These are phyloP conservation scores for Ridgeia piscesae DNA, from an alignment of 1,140 invertebrate genomes.

Conservation along the genomic window DNA sequence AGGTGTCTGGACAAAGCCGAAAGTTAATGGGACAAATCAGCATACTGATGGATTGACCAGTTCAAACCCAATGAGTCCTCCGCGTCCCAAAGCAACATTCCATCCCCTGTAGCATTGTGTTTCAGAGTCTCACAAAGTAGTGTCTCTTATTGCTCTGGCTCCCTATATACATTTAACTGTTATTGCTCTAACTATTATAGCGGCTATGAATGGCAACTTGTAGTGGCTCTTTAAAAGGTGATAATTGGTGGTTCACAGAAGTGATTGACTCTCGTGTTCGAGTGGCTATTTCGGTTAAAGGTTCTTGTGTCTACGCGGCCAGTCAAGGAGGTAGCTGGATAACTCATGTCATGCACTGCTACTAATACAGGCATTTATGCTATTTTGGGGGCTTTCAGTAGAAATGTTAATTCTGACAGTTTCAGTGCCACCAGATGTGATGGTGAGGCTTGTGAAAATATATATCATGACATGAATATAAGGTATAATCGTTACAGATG, in stretches of 20 bases:
- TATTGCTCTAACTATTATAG: neutral
- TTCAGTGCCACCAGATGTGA: neutral
- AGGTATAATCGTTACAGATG: too few relatives aligned
- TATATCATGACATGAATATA: too few relatives aligned
- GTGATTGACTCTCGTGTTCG: neutral
- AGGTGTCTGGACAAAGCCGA: neutral
- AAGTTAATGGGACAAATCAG: neutral
- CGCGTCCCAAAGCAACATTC: neutral
- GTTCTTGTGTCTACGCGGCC: neutral
- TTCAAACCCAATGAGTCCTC: neutral
- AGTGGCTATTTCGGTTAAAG: neutral
- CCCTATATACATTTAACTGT: neutral
- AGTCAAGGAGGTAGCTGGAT: neutral
- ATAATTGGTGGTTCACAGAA: neutral
- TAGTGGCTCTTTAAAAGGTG: neutral
- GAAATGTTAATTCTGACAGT: neutral
- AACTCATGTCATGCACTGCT: neutral
- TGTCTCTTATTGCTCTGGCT: neutral
- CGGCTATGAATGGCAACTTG: neutral
- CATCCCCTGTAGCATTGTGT: neutral
- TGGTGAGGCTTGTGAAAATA: too few relatives aligned
- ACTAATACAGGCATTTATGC: neutral
- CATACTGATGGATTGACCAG: neutral
- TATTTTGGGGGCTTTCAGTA: neutral
- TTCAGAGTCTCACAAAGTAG: neutral